Evolutionary conservation across 2,888 invertebrate species (phyloP), one percentile per base, ranked within the genome.

Genomic region (Chrysopilus asiliformis): DNA sequence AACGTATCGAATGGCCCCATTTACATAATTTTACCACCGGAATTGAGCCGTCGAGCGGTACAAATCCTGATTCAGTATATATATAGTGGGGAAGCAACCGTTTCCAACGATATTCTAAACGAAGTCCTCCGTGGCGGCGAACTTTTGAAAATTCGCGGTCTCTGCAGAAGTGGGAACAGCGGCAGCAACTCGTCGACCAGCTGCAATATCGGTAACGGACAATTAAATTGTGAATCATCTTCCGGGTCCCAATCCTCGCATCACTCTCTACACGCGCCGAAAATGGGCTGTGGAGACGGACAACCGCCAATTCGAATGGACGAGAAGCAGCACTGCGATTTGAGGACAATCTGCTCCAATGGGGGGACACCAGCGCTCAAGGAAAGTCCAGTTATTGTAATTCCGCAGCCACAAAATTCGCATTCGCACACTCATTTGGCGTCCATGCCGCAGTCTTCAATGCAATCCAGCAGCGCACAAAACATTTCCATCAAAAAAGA

Each of bases 41-140:
- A 85, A 54, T 78, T 86, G 44, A 79, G 77, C 24, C 78, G 79
- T 43, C 77, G 79, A 45, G 83, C 84, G 7, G 67, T 86, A 47
- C 81, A 82, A 57, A 80, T 82, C 43, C 67, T 86, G 13, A 76
- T 86, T 27, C 82, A 86, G 52, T 86, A 86, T 57, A 86, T 86
- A 83, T 86, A 86, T 63, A 79, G 76, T 58, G 77, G 77, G 49
- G 53, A 64, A 44, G 82, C 85, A 18, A 85, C 85, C 28, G 85
- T 86, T 18, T 81, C 83, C 36, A 84, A 85, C 60, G 85, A 84
- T 53, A 81, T 86, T 31, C 59, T 86, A 40, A 83, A 81, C 47
- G 79, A 76, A 43, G 85, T 86, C 2, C 57, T 86, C 18, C 76
- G 78, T 53, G 86, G 85, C 0, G 86, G 86, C 0, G 85, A 86